A percentile compares a stretch with the other conserved stretches of the same genome.
Evolutionary conservation across 2,888 invertebrate genomes (phyloP).

Genomic region (Drosophila buzzatii): DNA sequence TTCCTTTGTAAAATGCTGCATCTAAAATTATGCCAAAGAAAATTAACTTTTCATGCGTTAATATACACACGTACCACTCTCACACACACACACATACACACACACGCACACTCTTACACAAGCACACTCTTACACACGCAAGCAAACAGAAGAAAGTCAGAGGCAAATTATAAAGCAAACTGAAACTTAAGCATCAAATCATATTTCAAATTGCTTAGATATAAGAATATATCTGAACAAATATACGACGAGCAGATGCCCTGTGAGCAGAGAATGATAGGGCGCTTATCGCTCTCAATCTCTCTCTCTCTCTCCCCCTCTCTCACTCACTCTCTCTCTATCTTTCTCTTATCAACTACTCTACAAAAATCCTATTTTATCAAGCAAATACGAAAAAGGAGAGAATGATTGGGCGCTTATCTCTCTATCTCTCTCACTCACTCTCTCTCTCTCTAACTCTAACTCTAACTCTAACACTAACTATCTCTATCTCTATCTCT

Average conservation of each 20-base stretch:
- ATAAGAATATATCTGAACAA: neutral
- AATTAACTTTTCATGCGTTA: conserved; percentile 55
- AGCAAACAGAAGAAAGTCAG: neutral
- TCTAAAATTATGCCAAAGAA: conserved; percentile 44
- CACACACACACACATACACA: neutral
- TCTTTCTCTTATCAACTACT: too few relatives aligned
- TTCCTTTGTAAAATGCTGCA: conserved; percentile 26
- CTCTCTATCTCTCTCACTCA: too few relatives aligned
- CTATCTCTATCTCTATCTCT: too few relatives aligned
- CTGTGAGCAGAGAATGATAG: neutral
- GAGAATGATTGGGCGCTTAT: neutral
- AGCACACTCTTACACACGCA: neutral
- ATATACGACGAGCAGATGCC: conserved; percentile 4
- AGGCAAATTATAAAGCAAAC: neutral
- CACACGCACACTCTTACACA: neutral
- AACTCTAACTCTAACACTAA: too few relatives aligned
- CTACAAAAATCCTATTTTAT: too few relatives aligned
- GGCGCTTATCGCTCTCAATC: too few relatives aligned
- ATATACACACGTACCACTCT: conserved; percentile 21
- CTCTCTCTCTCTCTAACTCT: neutral
- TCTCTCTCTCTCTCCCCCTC: too few relatives aligned
- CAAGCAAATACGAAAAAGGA: too few relatives aligned
- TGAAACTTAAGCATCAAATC: conserved; percentile 10
- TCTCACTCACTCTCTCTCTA: too few relatives aligned
- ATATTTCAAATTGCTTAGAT: conserved; percentile 9